Evolutionary conservation across 1,140 invertebrate species (phyloP).

Genomic region (Idris sp.): DNA sequence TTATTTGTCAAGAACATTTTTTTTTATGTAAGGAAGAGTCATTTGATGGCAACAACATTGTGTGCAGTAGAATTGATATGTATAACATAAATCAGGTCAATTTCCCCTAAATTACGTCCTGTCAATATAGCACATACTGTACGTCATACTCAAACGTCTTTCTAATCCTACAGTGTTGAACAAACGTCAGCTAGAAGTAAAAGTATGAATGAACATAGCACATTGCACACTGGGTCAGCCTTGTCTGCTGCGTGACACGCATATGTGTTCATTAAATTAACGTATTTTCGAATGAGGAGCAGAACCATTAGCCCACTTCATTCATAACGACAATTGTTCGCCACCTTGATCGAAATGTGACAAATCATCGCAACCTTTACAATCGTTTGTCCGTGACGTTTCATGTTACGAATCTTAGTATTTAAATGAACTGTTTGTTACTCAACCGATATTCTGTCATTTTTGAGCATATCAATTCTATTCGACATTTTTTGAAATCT

Average conservation of each 20-base stretch:
- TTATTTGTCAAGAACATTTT: conserved; percentile 1
- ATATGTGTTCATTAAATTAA: conserved; percentile 33
- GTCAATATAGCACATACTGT: conserved; percentile 37
- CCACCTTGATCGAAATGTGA: conserved; percentile 3
- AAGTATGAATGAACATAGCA: conserved; percentile 69
- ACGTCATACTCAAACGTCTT: conserved; percentile 65
- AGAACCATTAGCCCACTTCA: neutral
- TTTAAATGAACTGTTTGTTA: no score
- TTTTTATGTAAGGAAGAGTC: no score
- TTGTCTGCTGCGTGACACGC: conserved; percentile 60
- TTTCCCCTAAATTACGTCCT: conserved; percentile 52
- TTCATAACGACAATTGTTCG: neutral
- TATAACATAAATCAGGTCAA: conserved; percentile 43
- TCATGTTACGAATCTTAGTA: no score
- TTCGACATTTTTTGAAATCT: no score
- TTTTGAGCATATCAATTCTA: no score
- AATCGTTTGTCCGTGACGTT: no score
- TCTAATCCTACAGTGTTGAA: conserved; percentile 64
- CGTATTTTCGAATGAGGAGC: neutral
- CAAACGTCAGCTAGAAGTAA: conserved; percentile 64
- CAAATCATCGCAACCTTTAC: neutral
- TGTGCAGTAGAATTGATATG: conserved; percentile 8
- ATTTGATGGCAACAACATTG: conserved; percentile 8
- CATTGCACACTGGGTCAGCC: conserved; percentile 32
- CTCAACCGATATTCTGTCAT: no score